Evolutionary conservation across 2,888 invertebrate species (phyloP), one percentile per base, ranked within the genome.

Genomic region (Cecidostiba fungosa): DNA sequence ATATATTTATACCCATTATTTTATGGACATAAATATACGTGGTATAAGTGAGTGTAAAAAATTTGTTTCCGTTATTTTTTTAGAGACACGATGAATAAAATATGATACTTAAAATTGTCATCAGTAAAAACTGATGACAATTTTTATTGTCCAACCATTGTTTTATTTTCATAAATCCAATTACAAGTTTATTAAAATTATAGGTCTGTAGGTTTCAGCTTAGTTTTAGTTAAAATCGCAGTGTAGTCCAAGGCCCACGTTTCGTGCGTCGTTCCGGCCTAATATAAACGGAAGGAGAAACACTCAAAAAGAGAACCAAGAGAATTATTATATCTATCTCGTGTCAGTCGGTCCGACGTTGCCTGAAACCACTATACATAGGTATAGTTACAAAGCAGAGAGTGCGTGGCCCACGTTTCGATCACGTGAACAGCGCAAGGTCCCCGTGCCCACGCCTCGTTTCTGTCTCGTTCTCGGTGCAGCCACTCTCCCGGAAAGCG

Each of bases 401-500:
- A 47, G 54, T 39, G 80, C 50, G 54, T n/a, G 79, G 23, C 14
- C 19, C 86, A 86, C 86, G 86, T 72, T 78, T 78, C 76, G 86
- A 86, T 86, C 86, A 86, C 86, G 86, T 86, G 86, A 19, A 84
- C 86, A 78, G 26, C 77, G 78, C 84, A 84, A 86, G 84, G 84
- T 81, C 81, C 76, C 69, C 59, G 66, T 73, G 32, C 81, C 81
- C 73, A 81, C 81, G 82, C 82, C 36, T 54, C 77, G 73, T 50
- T 69, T 69, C 47, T 54, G 19, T 74, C 26, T 74, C 47, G 26
- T 6, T 70, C 36, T 10, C 19, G 36, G 39, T 32, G 10, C 39
- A 72, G 36, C n/a, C 72, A 36, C 72, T 72, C 23, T 39, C 36
- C 36, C 10, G 29, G 26, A 66, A 72, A 72, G 19, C 39, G 36